Evolutionary conservation across 2,888 invertebrate genomes (phyloP).

Genomic region (Volucella zonaria): DNA sequence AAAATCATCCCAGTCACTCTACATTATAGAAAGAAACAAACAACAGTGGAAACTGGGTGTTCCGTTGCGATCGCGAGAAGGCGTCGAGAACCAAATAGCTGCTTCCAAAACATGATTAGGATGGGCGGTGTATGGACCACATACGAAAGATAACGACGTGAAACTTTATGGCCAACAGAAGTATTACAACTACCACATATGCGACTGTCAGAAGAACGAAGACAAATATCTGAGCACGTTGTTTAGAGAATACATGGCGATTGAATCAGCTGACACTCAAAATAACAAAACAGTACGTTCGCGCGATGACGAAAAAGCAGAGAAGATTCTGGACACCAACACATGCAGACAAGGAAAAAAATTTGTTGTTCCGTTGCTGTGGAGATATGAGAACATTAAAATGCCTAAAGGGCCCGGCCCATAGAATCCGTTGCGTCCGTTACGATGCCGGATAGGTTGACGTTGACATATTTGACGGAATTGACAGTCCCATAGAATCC

Average conservation of each 20-base stretch:
- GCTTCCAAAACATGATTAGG: conserved; percentile 26
- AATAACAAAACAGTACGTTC: neutral
- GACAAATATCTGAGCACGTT: neutral
- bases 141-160: neutral
- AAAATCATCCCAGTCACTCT: conserved; percentile 62
- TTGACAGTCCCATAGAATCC: too few species aligned
- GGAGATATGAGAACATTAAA: neutral
- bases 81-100: too few species aligned
- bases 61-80: conserved; percentile 7
- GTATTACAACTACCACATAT: conserved; percentile 20
- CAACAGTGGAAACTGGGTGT: conserved; percentile 37
- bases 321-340: neutral
- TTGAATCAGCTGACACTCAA: neutral
- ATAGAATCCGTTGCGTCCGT: too few species aligned
- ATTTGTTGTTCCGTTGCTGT: conserved; percentile 23
- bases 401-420: too few species aligned
- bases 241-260: conserved; percentile 24
- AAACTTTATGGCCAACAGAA: neutral
- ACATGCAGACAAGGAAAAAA: conserved; percentile 14
- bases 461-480: too few species aligned
- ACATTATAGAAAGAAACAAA: conserved; percentile 36
- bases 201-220: conserved; percentile 16
- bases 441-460: too few species aligned
- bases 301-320: conserved; percentile 11
- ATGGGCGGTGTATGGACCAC: conserved; percentile 7